Conservation (phyloP, 2,888 invertebrate genomes). For the Mimumesa dahlbomi region DNA sequence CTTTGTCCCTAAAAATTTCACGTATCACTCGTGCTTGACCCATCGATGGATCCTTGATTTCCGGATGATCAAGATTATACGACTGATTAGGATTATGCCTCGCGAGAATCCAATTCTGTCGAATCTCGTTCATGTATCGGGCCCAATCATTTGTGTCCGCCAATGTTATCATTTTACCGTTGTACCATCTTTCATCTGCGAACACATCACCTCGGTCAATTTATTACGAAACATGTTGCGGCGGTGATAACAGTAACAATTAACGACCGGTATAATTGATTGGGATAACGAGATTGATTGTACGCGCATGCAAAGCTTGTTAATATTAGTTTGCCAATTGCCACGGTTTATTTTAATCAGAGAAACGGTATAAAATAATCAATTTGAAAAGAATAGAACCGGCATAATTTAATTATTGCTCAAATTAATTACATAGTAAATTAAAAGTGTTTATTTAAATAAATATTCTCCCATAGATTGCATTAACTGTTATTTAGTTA, state of each 20-base stretch:
- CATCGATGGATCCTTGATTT: constrained; percentile 77
- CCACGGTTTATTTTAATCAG: no score
- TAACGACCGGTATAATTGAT: no score
- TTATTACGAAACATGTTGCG: neutral
- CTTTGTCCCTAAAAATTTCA: constrained; percentile 76
- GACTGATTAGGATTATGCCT: constrained; percentile 38
- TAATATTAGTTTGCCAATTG: no score
- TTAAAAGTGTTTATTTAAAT: no score
- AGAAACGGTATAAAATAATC: no score
- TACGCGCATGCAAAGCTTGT: no score
- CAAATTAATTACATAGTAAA: no score
- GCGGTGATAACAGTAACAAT: neutral
- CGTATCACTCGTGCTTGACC: constrained; percentile 77
- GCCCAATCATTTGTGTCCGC: constrained; percentile 36
- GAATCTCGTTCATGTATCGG: constrained; percentile 48
- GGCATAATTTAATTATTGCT: no score
- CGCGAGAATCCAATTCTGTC: constrained; percentile 62
- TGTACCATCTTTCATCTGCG: constrained; percentile 60
- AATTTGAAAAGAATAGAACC: no score
- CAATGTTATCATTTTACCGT: constrained; percentile 52
- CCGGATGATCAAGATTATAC: constrained; percentile 67
- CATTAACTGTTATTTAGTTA: no score
- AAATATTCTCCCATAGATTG: no score
- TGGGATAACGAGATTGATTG: no score
- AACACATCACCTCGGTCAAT: neutral